Evolutionary conservation across 2,113 vertebrate genomes (phyloP).

Genomic region (Mirza zaza): DNA sequence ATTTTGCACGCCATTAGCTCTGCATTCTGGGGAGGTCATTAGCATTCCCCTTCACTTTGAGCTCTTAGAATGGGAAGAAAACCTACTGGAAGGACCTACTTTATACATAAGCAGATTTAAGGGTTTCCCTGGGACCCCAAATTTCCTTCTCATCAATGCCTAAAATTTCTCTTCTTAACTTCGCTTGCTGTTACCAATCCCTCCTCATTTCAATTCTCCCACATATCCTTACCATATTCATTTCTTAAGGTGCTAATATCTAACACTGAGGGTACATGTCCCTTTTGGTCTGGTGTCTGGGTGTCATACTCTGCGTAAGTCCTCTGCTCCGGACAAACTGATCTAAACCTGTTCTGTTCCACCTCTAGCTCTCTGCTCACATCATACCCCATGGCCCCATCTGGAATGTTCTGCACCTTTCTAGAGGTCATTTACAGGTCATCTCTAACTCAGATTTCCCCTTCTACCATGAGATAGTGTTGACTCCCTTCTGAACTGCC

Average conservation of each 20-base stretch:
- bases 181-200: neutral
- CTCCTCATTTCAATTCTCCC: neutral
- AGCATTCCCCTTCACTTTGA: neutral
- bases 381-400: neutral
- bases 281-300: neutral
- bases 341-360: too few species aligned
- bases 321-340: neutral
- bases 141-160: neutral
- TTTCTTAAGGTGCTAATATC: neutral
- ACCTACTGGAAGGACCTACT: neutral
- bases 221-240: neutral
- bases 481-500: neutral
- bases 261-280: neutral
- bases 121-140: neutral
- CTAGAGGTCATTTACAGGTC: neutral
- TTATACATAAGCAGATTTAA: neutral
- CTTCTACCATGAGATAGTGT: neutral
- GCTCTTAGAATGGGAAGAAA: neutral
- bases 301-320: too few species aligned
- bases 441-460: neutral
- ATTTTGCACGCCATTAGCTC: neutral
- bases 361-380: neutral
- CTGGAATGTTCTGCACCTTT: neutral
- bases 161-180: slow-evolving; percentile 8
- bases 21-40: neutral